Percentiles rank a stretch among this genome's conserved stretches.
Evolutionary conservation across 2,888 invertebrate genomes (phyloP).

Genomic region (Melanargia galathea): DNA sequence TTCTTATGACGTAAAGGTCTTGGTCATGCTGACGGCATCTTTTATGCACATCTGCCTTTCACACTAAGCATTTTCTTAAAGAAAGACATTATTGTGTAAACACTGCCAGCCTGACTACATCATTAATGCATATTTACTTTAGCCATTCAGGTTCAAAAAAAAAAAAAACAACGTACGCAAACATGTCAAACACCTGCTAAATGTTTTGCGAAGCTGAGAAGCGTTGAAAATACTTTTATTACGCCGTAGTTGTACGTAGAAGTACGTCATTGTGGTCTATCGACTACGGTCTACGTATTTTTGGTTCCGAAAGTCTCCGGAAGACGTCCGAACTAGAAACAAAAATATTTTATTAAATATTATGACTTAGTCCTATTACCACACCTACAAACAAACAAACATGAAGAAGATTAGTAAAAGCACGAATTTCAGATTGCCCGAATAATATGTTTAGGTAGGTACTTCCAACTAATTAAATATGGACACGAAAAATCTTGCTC

Average conservation of each 20-base stretch:
- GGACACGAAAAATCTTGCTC: no score
- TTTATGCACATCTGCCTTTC: neutral
- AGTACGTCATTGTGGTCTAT: constrained; percentile 25
- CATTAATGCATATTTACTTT: constrained; percentile 37
- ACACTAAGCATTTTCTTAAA: neutral
- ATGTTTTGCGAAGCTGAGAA: constrained; percentile 26
- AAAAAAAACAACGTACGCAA: constrained; percentile 32
- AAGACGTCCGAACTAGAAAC: neutral
- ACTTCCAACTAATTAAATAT: no score
- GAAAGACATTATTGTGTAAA: constrained; percentile 26
- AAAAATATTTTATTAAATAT: no score
- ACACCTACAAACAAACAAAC: no score
- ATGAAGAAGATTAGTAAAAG: no score
- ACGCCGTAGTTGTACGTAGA: constrained; percentile 16
- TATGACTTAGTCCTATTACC: no score
- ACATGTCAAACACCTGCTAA: constrained; percentile 36
- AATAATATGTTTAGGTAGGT: no score
- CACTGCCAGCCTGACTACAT: constrained; percentile 36
- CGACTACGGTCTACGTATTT: constrained; percentile 13
- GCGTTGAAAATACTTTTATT: constrained; percentile 19
- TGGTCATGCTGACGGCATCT: no score
- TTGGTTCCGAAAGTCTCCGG: neutral
- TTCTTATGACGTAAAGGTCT: no score
- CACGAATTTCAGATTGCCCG: no score
- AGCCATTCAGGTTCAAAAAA: constrained; percentile 37